Evolutionary conservation across 2,888 invertebrate genomes (phyloP), one percentile per base, ranked within the genome.

Genomic region (Octonoba sinensis): DNA sequence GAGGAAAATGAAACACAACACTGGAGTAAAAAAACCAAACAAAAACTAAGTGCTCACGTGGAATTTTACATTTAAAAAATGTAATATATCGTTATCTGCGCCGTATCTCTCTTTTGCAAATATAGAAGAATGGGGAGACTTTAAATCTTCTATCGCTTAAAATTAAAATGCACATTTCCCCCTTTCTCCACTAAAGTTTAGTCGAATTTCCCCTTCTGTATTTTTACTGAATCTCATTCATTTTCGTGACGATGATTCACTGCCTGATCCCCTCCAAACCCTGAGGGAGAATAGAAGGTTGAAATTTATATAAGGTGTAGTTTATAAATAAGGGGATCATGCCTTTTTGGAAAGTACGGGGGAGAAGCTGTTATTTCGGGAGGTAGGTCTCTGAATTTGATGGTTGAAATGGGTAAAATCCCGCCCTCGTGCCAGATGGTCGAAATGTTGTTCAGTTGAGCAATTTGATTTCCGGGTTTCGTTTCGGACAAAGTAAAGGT

Each of bases 61-160:
- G 49, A 71, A 70, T 77, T 65, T 71, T 70, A 56, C 59, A 51
- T 24, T 59, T 66, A 75, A 76, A 76, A 76, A 78, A 65, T 27
- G 67, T 73, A 73, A 78, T 77, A 79, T 79, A 79, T 81, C 79
- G 73, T 73, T 81, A 81, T 81, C 69, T 81, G 69, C 73, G 69
- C 57, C 79, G 73, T 67, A 27, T 49, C 67, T 51, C 67, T 44
- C 72, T 66, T 73, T 69, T 62, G 36, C 79, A 73, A 81, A 74
- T 69, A 81, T 67, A 62, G 67, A 44, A 44, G 44, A 64, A 36
- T 18, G 56, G 54, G 67, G 54, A 47, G 22, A 69, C 69, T 59
- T 62, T 81, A 81, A 81, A 81, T 81, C 79, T 69, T 81, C 79
- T 81, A 69, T 69, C 73, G 79, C 57, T 74, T 73, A 73, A 81